Evolutionary conservation across 1,140 invertebrate species (phyloP).

Genomic region (Argopecten irradians): DNA sequence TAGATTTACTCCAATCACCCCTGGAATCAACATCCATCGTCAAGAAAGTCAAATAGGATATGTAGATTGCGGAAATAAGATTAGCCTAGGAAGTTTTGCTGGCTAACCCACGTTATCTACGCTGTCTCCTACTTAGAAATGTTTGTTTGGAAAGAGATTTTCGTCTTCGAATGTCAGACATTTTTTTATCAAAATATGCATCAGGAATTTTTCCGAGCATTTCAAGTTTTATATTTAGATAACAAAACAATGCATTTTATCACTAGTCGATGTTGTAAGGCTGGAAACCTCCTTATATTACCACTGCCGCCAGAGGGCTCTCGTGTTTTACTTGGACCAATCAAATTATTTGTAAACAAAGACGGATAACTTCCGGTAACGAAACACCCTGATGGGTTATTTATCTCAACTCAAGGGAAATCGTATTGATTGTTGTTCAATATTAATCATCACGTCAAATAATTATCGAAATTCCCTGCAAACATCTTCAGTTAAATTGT

Average conservation of each 20-base stretch:
- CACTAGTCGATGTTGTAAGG: not conserved
- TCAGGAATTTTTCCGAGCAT: not conserved
- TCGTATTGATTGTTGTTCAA: not conserved
- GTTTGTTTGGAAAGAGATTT: slow-evolving; percentile 12
- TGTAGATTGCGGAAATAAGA: not conserved
- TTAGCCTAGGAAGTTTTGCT: not conserved
- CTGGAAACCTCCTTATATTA: not conserved
- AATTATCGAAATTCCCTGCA: not conserved
- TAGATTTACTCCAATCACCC: not conserved
- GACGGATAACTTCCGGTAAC: not conserved
- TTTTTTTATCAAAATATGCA: not conserved
- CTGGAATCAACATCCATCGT: not conserved
- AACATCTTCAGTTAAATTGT: not conserved
- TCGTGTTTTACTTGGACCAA: not conserved
- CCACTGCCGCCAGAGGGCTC: not conserved
- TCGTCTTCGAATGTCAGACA: not conserved
- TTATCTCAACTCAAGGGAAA: not conserved
- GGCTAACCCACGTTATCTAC: not conserved
- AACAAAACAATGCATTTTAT: slow-evolving; percentile 18
- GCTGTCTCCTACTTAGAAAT: not conserved
- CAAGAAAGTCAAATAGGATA: not conserved
- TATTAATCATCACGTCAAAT: not conserved
- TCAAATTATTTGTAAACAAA: slow-evolving; percentile 13
- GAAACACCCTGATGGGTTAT: not conserved
- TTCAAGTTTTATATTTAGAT: not conserved